phyloP scores from a whole-genome alignment of 1,140 invertebrate species.

The Euwallacea similis region DNA sequence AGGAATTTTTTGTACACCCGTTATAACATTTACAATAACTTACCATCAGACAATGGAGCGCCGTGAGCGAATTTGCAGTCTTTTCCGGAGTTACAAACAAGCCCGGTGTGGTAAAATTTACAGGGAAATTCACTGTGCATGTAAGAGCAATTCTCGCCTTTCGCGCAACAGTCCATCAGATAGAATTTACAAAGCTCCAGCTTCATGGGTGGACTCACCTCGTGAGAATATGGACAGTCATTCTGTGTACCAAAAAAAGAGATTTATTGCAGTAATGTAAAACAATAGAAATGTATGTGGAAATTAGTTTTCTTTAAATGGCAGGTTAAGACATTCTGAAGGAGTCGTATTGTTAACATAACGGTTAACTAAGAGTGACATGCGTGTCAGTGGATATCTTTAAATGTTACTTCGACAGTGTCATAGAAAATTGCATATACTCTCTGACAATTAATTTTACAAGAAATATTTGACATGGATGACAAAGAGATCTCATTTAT shows the following conservation, averaged over 20 bases:
- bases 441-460: no score
- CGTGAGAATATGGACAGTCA: constrained; percentile 85
- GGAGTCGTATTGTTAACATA: no score
- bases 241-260: constrained; percentile 59
- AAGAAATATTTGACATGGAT: no score
- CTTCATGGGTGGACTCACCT: constrained; percentile 78
- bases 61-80: constrained; percentile 94
- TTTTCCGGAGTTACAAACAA: constrained; percentile 77
- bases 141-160: constrained; percentile 93
- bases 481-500: no score
- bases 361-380: no score
- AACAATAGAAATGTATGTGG: not conserved
- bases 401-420: no score
- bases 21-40: not conserved
- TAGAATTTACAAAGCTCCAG: constrained; percentile 97
- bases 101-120: constrained; percentile 93
- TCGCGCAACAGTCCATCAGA: constrained; percentile 92
- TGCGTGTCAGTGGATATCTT: no score
- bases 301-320: not conserved
- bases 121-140: constrained; percentile 98
- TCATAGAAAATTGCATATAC: no score
- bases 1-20: no score
- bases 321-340: not conserved
- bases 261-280: not conserved
- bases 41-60: constrained; percentile 71